These are phyloP conservation scores for Leptopilina drosophilae DNA, from an alignment of 2,888 invertebrate genomes.

Conservation along the genomic window DNA sequence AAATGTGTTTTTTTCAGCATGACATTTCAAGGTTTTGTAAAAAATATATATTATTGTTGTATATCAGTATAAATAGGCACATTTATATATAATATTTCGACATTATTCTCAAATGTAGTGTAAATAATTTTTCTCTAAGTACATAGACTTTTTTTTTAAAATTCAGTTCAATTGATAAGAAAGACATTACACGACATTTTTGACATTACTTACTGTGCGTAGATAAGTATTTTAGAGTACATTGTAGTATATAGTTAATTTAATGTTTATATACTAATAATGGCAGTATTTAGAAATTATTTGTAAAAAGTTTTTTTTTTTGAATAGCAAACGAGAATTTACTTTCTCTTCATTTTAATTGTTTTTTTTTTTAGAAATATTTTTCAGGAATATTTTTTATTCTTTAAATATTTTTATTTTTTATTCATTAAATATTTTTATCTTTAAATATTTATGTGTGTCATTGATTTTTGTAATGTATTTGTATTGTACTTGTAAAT, in stretches of 20 bases:
- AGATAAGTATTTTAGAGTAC: neutral
- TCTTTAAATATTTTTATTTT: too few relatives aligned
- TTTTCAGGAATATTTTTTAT: too few relatives aligned
- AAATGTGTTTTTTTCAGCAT: neutral
- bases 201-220: neutral
- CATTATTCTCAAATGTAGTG: neutral
- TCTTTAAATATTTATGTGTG: too few relatives aligned
- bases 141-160: neutral
- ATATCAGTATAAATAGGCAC: slow-evolving; percentile 12
- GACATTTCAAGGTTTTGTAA: slow-evolving; percentile 2
- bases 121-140: slow-evolving; percentile 6
- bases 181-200: neutral
- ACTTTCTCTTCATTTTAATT: too few relatives aligned
- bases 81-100: neutral
- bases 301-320: neutral
- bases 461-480: too few relatives aligned
- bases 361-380: too few relatives aligned
- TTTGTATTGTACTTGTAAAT: too few relatives aligned
- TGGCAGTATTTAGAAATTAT: slow-evolving; percentile 15
- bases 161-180: slow-evolving; percentile 1
- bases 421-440: too few relatives aligned
- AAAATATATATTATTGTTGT: neutral
- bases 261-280: neutral
- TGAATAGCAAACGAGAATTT: too few relatives aligned
- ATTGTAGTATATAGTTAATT: too few relatives aligned